Percentiles rank a stretch among this genome's conserved stretches.
phyloP scores from a whole-genome alignment of 2,797 vertebrate species.

The Coranthus polyacanthus region DNA sequence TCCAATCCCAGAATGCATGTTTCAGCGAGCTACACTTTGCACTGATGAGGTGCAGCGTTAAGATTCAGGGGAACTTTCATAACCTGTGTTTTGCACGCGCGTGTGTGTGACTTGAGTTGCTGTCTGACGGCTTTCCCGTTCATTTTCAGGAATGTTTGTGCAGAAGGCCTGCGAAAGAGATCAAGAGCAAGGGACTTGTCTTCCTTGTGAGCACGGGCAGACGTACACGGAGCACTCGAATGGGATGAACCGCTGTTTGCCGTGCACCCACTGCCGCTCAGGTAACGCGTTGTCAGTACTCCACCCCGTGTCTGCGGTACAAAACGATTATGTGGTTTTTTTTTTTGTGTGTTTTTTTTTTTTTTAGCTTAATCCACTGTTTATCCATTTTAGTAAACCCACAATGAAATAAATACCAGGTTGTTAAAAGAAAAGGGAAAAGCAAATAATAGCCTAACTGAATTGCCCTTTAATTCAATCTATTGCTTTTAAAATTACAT shows the following conservation, averaged over 20 bases:
- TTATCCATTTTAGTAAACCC: background rate
- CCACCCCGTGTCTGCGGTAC: background rate
- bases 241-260: constrained; percentile 85
- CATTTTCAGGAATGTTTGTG: constrained; percentile 82
- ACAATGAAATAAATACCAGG: constrained; percentile 1
- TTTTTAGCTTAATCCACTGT: background rate
- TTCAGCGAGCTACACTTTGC: constrained; percentile 12
- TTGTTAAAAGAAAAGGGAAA: background rate
- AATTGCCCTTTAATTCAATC: constrained; percentile 33
- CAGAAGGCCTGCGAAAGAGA: constrained; percentile 75
- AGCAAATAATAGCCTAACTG: constrained; percentile 7
- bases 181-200: constrained; percentile 74
- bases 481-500: constrained; percentile 11
- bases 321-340: no score
- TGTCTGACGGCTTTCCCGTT: constrained; percentile 12
- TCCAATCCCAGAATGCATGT: no score
- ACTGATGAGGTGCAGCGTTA: no score
- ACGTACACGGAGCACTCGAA: constrained; percentile 87
- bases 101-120: background rate
- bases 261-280: constrained; percentile 84
- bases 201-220: constrained; percentile 76
- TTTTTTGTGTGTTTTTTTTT: no score
- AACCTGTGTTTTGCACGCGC: background rate
- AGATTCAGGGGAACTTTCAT: background rate
- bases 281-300: constrained; percentile 69